Evolutionary conservation across 2,888 invertebrate species (phyloP), one percentile per base, ranked within the genome.

Genomic region (Plebejus melissa): DNA sequence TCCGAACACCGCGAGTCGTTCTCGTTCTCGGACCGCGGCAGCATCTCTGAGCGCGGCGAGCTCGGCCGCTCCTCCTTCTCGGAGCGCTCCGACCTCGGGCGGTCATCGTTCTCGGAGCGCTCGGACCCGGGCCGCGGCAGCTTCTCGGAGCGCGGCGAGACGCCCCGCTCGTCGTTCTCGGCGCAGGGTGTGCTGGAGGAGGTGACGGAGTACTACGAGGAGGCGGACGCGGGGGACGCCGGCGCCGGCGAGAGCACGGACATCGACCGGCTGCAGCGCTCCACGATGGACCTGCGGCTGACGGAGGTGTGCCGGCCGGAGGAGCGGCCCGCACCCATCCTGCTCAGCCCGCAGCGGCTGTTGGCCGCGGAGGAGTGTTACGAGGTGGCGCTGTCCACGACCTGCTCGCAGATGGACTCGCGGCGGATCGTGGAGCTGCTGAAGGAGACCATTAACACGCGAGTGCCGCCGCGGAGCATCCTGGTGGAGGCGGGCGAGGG

Each of bases 401-500:
- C 96, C 69, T 97, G 97, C 83, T 97, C 97, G 1, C 96, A 96
- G 82, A 88, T 97, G 72, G 97, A 97, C 82, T 96, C 97, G 0
- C 96, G 96, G 71, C 95, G 97, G 76, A 97, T 98, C 78, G 94
- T 98, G 13, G 96, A 96, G 80, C 93, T 97, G 81, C 94, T 98
- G 0, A 97, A 97, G 85, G 95, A 96, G 81, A 96, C 96, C 0
- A 97, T 98, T 5, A 97, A 96, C 81, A 95, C 96, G 0, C 95
- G 96, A 79, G 96, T 97, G 74, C 96, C 97, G 0, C 97, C 97
- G 2, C 92, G 91, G 76, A 94, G 87, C 77, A 94, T 94, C 28
- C 88, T 90, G 88, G 94, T 83, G 77, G 95, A 83, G 41, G 94
- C 86, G 77, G 90, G 84, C 81, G 94, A 88, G 81, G 84, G 83